Evolutionary conservation across 2,888 invertebrate species (phyloP).

Genomic region (Danaus chrysippus): DNA sequence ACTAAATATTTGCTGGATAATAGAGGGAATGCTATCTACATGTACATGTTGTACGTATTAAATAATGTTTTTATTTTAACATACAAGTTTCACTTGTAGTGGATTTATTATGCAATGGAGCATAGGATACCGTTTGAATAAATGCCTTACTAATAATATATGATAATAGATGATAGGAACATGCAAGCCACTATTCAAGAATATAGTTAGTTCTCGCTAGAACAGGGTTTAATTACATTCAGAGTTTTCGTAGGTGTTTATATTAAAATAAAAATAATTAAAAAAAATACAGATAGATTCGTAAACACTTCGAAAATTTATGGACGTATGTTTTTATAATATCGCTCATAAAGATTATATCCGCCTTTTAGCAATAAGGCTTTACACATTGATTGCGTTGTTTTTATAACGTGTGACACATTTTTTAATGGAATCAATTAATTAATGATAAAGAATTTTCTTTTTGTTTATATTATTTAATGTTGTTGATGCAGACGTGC

Average conservation of each 20-base stretch:
- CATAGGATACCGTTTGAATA: conserved; percentile 17
- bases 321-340: conserved; percentile 20
- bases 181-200: conserved; percentile 37
- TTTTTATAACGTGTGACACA: background rate
- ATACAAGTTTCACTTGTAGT: conserved; percentile 19
- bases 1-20: conserved; percentile 15
- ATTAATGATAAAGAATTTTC: background rate
- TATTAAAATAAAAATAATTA: background rate
- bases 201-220: conserved; percentile 35
- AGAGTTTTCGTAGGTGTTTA: conserved; percentile 25
- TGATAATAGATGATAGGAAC: conserved; percentile 29
- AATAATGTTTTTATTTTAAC: conserved; percentile 9
- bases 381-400: conserved; percentile 39
- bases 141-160: conserved; percentile 31
- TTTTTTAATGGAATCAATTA: background rate
- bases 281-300: background rate
- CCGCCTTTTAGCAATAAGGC: conserved; percentile 69
- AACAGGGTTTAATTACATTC: conserved; percentile 35
- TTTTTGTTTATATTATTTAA: background rate
- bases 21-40: conserved; percentile 11
- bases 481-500: background rate
- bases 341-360: conserved; percentile 66
- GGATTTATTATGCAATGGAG: conserved; percentile 14
- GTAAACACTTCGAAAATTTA: conserved; percentile 8
- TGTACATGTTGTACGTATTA: conserved; percentile 9